Conservation (phyloP, 2,797 vertebrate species). For the Triplophysa yarkandensis region DNA sequence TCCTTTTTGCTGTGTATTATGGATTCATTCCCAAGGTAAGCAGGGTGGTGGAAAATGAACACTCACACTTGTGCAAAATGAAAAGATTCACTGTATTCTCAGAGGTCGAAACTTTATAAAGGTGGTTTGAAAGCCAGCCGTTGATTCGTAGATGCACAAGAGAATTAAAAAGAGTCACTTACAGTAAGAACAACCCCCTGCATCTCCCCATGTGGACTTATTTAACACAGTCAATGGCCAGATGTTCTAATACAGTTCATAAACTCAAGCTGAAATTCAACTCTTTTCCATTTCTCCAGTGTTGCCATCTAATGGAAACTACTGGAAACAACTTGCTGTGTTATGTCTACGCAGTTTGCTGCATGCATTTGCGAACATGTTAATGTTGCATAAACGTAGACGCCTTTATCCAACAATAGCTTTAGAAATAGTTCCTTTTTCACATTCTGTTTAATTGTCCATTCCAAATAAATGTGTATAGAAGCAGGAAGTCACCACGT, state of each 20-base stretch:
- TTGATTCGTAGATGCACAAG: constrained; percentile 4
- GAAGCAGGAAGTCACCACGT: constrained; percentile 2
- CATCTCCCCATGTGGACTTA: not conserved
- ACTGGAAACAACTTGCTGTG: not conserved
- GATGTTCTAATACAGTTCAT: constrained; percentile 14
- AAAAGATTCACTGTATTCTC: constrained; percentile 58
- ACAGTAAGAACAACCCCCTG: constrained; percentile 16
- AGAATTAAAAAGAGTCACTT: constrained; percentile 17
- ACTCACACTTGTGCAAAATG: constrained; percentile 58
- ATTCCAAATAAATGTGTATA: not conserved
- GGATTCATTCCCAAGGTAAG: constrained; percentile 1
- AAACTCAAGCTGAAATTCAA: constrained; percentile 13
- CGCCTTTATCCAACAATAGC: not conserved
- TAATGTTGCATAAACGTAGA: too few species aligned
- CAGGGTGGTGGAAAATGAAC: constrained; percentile 54
- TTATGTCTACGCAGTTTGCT: too few species aligned
- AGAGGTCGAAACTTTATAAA: constrained; percentile 26
- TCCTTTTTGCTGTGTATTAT: too few species aligned
- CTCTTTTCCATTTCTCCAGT: not conserved
- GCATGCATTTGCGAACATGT: too few species aligned
- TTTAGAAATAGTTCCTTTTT: not conserved
- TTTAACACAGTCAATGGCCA: constrained; percentile 12
- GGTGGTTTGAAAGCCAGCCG: not conserved
- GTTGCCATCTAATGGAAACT: constrained; percentile 44
- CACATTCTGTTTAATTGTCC: too few species aligned